A percentile compares a stretch with the other conserved stretches of the same genome.
Conservation (phyloP, 92 coral and sea anemone genomes). For the Phenganax subtilis region DNA sequence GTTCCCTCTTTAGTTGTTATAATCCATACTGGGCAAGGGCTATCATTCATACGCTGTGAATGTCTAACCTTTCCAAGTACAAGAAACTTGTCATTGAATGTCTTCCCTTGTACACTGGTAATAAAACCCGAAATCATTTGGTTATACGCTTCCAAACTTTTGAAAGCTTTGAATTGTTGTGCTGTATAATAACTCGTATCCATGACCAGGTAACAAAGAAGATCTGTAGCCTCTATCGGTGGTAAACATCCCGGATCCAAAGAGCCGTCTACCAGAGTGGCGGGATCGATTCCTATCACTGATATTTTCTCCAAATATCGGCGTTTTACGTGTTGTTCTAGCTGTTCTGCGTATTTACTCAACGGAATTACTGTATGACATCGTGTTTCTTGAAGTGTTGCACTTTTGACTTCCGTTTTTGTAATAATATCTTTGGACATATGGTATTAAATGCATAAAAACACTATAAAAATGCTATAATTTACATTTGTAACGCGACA, state of each 20-base stretch:
- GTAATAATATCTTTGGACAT: too few species aligned
- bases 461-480: too few species aligned
- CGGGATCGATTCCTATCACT: conserved; percentile 45
- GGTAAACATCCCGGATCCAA: conserved; percentile 41
- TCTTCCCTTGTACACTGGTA: conserved; percentile 22
- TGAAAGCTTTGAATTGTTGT: conserved; percentile 36
- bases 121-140: too few species aligned
- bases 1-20: background rate
- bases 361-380: background rate
- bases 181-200: conserved; percentile 46
- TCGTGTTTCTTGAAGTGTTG: background rate
- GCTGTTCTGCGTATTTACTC: background rate
- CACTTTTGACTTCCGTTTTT: too few species aligned
- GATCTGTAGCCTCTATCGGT: conserved; percentile 44
- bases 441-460: too few species aligned
- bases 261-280: conserved; percentile 29
- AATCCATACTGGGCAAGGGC: background rate
- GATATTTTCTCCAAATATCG: conserved; percentile 48
- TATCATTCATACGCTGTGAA: conserved; percentile 19
- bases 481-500: background rate
- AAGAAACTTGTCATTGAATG: conserved; percentile 19
- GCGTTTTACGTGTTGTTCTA: conserved; percentile 14
- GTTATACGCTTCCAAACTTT: conserved; percentile 28
- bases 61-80: conserved; percentile 33
- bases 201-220: conserved; percentile 30